Evolutionary conservation across 2,888 invertebrate genomes (phyloP), one percentile per base, ranked within the genome.

Genomic region (Phlogophora meticulosa): DNA sequence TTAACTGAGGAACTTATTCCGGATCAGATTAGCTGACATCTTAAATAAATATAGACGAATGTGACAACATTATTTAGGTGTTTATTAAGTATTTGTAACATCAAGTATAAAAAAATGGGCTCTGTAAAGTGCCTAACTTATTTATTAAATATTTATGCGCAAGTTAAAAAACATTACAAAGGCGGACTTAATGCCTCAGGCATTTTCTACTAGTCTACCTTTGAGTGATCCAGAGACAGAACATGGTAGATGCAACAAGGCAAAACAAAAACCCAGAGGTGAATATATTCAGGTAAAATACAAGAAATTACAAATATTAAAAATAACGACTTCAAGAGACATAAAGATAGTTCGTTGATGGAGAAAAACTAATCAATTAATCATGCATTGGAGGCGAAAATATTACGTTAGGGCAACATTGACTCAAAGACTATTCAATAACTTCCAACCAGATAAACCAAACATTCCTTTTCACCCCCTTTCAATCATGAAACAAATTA

Each of bases 21-120:
- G 68, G 76, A 7, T 13, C 17, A 17, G 7, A 51, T 32, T 49
- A 17, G 4, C 32, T 13, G 32, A 34, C 17, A 32, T 49, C 32
- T 49, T 84, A 87, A 86, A 84, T 86, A 78, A 77, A 85, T 85
- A 81, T 82, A 84, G 86, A 86, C 82, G 83, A 83, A 88, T 91
- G 91, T 89, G 86, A 87, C 80, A 87, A 88, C n/a, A n/a, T n/a
- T 5, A 91, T 92, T 91, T 91, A 22, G 45, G 90, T 90, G 92
- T 91, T 90, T n/a, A n/a, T n/a, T n/a, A n/a, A 87, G 85, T 88
- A 89, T 86, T 85, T 84, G 84, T 5, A 84, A 77, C 87, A 86
- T 87, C 82, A 88, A 88, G 86, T 86, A 82, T 83, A 85, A 85
- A 86, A 91, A 89, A 77, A 80, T 82, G 85, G 78, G 69, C 73